phyloP scores from a whole-genome alignment of 2,888 invertebrate genomes.

The Phengaris alcon region DNA sequence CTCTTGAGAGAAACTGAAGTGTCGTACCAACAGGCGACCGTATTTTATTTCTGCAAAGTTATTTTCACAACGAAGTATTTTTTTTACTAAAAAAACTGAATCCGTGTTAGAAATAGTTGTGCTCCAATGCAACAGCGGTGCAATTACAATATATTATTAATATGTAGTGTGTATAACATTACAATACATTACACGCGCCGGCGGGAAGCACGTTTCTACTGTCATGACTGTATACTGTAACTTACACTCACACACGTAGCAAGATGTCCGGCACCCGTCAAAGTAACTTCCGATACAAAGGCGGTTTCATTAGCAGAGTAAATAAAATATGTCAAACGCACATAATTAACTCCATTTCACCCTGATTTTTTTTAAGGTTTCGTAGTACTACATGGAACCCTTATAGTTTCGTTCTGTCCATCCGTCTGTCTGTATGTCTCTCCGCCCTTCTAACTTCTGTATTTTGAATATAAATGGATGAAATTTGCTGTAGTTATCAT shows the following conservation, averaged over 20 bases:
- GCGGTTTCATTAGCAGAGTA: no score
- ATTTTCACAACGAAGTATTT: background rate
- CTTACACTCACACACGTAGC: background rate
- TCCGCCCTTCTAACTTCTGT: no score
- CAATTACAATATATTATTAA: slow-evolving; percentile 15
- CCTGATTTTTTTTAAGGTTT: no score
- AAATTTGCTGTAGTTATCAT: no score
- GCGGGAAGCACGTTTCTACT: slow-evolving; percentile 12
- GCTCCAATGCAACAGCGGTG: slow-evolving; percentile 5
- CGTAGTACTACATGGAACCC: no score
- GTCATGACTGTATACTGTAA: background rate
- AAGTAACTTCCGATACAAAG: no score
- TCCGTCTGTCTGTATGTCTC: no score
- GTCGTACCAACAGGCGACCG: background rate
- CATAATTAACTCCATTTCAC: no score
- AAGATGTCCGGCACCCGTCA: no score
- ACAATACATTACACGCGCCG: slow-evolving; percentile 10
- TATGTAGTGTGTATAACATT: background rate
- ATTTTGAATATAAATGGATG: no score
- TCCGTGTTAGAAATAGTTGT: background rate
- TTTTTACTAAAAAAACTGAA: background rate
- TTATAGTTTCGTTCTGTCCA: no score
- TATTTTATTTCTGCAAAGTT: background rate
- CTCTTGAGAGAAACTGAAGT: background rate
- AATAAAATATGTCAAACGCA: no score